Conservation (phyloP, 2,797 vertebrate species). For the Columba guinea region DNA sequence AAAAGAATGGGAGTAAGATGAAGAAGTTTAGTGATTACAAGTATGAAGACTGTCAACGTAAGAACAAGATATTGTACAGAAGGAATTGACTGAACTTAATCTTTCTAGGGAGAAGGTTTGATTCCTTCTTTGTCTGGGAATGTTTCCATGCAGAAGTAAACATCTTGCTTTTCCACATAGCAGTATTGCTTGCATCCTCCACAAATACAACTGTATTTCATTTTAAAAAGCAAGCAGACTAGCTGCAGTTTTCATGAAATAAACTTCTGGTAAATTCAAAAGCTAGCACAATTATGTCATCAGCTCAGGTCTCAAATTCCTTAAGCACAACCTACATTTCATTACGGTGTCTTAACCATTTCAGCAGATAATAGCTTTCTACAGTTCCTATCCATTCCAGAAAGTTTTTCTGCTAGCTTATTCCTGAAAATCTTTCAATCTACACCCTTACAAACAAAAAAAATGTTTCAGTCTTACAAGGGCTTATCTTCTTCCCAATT, state of each 20-base stretch:
- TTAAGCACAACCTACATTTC: not conserved
- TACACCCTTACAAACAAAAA: not conserved
- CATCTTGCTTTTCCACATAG: not conserved
- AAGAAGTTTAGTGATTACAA: not conserved
- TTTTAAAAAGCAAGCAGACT: not conserved
- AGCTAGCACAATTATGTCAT: not conserved
- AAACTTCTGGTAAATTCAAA: not conserved
- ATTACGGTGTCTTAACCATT: not conserved
- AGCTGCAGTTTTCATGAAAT: not conserved
- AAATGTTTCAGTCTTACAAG: not conserved
- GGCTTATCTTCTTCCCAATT: not conserved
- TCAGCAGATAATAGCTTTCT: not conserved
- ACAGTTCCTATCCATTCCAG: not conserved
- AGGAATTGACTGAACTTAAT: not conserved
- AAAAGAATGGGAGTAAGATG: not conserved
- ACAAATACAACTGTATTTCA: not conserved
- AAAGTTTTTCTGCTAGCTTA: not conserved
- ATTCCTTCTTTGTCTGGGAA: not conserved
- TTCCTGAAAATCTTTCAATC: not conserved
- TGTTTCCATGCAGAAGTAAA: not conserved
- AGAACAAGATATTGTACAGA: not conserved
- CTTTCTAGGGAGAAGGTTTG: not conserved
- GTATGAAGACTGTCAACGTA: not conserved
- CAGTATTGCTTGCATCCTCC: not conserved
- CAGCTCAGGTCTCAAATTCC: not conserved